Evolutionary conservation across 2,113 vertebrate genomes (phyloP).

Genomic region (Tor tambroides): DNA sequence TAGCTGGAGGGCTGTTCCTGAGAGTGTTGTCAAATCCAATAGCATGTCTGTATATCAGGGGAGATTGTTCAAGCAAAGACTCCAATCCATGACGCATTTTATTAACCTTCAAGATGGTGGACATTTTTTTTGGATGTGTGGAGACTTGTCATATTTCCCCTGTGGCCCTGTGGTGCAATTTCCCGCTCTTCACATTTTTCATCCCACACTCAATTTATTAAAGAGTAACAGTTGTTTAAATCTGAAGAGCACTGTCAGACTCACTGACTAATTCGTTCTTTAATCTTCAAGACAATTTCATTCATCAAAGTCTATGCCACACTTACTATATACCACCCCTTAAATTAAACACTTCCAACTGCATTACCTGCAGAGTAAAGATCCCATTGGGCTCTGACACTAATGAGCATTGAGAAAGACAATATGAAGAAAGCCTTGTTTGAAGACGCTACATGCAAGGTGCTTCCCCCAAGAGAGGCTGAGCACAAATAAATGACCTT

Average conservation of each 20-base stretch:
- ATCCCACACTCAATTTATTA: constrained; percentile 25
- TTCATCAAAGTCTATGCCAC: constrained; percentile 31
- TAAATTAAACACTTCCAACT: constrained; percentile 32
- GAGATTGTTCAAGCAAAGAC: constrained; percentile 31
- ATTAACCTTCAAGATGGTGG: constrained; percentile 27
- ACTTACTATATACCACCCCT: constrained; percentile 9
- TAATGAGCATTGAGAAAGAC: constrained; percentile 48
- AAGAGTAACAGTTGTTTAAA: constrained; percentile 40
- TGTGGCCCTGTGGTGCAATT: constrained; percentile 25
- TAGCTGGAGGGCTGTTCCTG: constrained; percentile 21
- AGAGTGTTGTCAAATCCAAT: constrained; percentile 37
- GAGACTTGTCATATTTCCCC: constrained; percentile 41
- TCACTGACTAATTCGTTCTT: constrained; percentile 30
- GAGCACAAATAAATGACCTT: constrained; percentile 62
- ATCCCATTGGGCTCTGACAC: constrained; percentile 56
- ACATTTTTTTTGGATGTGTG: constrained; percentile 27
- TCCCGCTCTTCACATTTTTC: constrained; percentile 39
- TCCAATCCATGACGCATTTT: constrained; percentile 32
- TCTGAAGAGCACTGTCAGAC: constrained; percentile 20
- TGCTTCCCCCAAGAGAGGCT: not conserved
- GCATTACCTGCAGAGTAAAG: constrained; percentile 43
- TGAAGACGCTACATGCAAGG: constrained; percentile 44
- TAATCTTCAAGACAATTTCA: constrained; percentile 35
- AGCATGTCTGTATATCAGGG: constrained; percentile 37
- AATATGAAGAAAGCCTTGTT: constrained; percentile 69